Evolutionary conservation across 1,140 invertebrate species (phyloP), one percentile per base, ranked within the genome.

Genomic region (Ectropis grisescens): DNA sequence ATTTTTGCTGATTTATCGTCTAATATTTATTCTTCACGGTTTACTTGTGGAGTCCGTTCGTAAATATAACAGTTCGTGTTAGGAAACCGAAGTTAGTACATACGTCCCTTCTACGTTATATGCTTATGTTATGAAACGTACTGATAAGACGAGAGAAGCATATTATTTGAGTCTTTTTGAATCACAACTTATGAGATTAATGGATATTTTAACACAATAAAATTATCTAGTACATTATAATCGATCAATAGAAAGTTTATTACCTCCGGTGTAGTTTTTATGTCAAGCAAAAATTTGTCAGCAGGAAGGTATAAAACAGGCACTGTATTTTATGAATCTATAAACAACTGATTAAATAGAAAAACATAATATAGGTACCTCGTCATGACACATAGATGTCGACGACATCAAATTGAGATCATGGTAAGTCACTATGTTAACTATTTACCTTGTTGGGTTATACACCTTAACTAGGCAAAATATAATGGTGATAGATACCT

Each of bases 21-120:
- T 46, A 68, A 68, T 74, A 76, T 79, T 75, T 80, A 65, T 74
- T 80, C 72, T 80, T 70, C 74, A 72, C 62, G 65, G 61, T 67
- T 68, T 68, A 70, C 59, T 58, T 59, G 50, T 35, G 37, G 45
- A 37, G 41, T 49, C 45, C 31, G 31, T 42, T 39, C 34, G 53
- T 58, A 72, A 69, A 75, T 54, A 64, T 58, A 68, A 42, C 41
- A 50, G 59, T 64, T 54, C 59, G 37, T 37, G 44, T 50, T 30
- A 40, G 46, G 39, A 59, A 58, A 55, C 35, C 29, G 34, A 29
- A 9, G 36, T 51, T 47, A 3, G 16, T 19, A 4, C 16, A 19
- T 19, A 4, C 3, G 16, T 19, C 3, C 26, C 37, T 48, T 37
- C 32, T 41, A 37, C 8, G 1, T 34, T 11, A 27, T 33, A 33